Percentiles rank a stretch among this genome's conserved stretches.
Conservation (phyloP, 2,797 vertebrate genomes). For the Pantherophis alleghaniensis region DNA sequence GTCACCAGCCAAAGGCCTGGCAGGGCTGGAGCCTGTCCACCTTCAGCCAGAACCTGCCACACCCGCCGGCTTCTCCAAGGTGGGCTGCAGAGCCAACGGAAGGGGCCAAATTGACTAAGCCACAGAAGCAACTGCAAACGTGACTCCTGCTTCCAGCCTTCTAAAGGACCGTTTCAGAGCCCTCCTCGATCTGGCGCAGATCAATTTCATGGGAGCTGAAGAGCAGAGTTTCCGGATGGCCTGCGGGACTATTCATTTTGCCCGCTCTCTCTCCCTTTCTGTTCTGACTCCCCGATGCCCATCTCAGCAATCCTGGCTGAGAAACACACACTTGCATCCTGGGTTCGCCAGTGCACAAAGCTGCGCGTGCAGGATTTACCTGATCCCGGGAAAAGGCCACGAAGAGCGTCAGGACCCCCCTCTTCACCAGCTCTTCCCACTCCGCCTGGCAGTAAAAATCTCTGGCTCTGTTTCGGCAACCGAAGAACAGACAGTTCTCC, state of each 20-base stretch:
- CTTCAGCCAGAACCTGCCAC: not conserved
- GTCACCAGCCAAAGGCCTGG: not conserved
- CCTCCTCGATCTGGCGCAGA: not conserved
- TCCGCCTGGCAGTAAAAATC: slow-evolving; percentile 89
- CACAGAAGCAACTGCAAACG: not conserved
- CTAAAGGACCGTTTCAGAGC: not conserved
- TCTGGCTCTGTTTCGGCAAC: slow-evolving; percentile 82
- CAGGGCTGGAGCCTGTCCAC: too few species aligned
- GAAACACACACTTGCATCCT: not conserved
- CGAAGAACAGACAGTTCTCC: slow-evolving; percentile 90
- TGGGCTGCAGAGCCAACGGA: not conserved
- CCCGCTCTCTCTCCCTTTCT: not conserved
- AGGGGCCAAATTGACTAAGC: not conserved
- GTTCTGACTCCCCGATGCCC: not conserved
- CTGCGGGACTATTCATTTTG: not conserved
- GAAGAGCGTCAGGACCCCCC: slow-evolving; percentile 78
- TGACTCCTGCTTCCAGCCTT: not conserved
- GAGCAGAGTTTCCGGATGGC: not conserved
- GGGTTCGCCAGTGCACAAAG: accelerated
- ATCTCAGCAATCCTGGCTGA: not conserved
- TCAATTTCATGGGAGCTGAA: not conserved
- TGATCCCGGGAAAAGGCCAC: slow-evolving; percentile 95
- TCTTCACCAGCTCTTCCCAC: slow-evolving; percentile 79
- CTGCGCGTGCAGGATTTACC: slow-evolving; percentile 66
- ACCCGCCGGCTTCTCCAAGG: not conserved